Conservation (phyloP, 92 coral and sea anemone genomes). For the Diadumene lineata region DNA sequence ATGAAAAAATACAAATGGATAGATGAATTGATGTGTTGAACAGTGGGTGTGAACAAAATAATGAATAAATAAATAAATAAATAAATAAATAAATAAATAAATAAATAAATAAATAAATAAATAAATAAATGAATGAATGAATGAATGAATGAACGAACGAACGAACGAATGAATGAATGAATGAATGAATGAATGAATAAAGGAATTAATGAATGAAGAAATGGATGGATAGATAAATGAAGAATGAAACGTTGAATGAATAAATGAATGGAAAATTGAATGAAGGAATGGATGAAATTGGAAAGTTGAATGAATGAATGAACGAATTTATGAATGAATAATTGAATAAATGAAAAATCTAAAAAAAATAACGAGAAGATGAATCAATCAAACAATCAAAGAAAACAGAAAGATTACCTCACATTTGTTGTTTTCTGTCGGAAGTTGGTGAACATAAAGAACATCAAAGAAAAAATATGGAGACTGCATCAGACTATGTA, state of each 20-base stretch:
- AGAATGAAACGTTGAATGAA: not conserved
- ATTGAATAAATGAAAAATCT: not conserved
- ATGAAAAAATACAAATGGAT: constrained; percentile 1
- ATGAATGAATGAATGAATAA: not conserved
- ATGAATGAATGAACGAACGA: not conserved
- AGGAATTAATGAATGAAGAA: not conserved
- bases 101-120: not conserved
- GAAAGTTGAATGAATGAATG: not conserved
- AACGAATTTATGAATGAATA: not conserved
- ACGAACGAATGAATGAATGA: not conserved
- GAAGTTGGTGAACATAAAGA: constrained; percentile 87
- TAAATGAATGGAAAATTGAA: not conserved
- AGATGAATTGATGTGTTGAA: not conserved
- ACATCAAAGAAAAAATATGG: constrained; percentile 97
- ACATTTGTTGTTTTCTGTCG: constrained; percentile 79
- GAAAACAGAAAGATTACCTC: constrained; percentile 52
- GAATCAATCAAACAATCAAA: not conserved
- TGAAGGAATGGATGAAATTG: not conserved
- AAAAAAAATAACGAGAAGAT: not conserved
- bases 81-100: not conserved
- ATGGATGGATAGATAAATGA: not conserved
- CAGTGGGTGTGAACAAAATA: not conserved
- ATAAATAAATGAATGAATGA: not conserved
- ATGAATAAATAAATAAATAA: not conserved
- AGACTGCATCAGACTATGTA: constrained; percentile 63